Conservation (phyloP, 1,140 invertebrate species). For the Atta texana region DNA sequence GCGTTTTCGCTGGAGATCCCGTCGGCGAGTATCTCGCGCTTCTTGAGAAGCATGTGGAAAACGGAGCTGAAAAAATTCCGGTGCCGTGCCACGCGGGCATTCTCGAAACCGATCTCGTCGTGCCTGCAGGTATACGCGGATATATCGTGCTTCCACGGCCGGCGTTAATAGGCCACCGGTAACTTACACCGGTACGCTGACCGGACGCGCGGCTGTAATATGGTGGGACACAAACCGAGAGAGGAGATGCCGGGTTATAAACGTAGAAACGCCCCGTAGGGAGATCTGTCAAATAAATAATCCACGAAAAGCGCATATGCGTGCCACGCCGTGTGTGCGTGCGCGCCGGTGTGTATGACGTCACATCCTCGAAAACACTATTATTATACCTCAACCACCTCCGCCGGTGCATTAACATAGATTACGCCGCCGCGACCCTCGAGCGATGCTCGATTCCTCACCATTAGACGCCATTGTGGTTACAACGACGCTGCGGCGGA, state of each 20-base stretch:
- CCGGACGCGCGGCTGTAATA: conserved; percentile 42
- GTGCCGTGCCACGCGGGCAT: conserved; percentile 18
- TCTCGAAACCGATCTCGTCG: conserved; percentile 57
- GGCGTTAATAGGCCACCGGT: conserved; percentile 65
- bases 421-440: conserved; percentile 70
- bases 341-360: conserved; percentile 59
- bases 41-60: conserved; percentile 36
- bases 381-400: conserved; percentile 75
- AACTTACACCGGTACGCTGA: conserved; percentile 50
- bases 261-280: conserved; percentile 69
- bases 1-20: conserved; percentile 2
- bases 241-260: conserved; percentile 52
- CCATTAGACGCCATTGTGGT: conserved; percentile 63
- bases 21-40: conserved; percentile 12
- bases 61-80: conserved; percentile 47
- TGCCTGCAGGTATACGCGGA: conserved; percentile 52
- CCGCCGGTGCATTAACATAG: conserved; percentile 74
- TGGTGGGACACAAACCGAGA: conserved; percentile 17
- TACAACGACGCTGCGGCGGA: conserved; percentile 9
- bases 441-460: conserved; percentile 54
- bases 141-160: conserved; percentile 58
- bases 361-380: conserved; percentile 76
- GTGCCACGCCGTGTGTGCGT: neutral
- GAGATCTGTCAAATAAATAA: conserved; percentile 78
- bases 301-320: conserved; percentile 68